These are phyloP conservation scores for Linepithema humile DNA, from an alignment of 1,140 invertebrate species.

Conservation along the genomic window DNA sequence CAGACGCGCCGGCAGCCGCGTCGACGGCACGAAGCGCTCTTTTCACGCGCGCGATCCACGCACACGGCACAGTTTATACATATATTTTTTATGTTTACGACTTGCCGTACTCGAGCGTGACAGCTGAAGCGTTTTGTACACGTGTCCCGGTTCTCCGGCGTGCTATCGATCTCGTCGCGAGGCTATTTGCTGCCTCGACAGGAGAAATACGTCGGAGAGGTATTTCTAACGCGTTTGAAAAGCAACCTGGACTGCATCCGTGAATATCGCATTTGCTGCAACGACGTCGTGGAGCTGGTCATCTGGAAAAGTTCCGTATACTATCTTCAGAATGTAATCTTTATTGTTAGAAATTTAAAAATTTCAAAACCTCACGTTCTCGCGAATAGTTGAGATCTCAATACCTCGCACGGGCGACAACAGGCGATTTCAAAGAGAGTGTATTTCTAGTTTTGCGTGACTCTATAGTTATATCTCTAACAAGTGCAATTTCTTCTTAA, in stretches of 20 bases:
- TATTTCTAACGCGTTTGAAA: constrained; percentile 62
- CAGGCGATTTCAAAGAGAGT: background rate
- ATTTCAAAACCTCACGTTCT: background rate
- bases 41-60: constrained; percentile 10
- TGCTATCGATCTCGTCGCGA: constrained; percentile 50
- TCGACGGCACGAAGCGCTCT: background rate
- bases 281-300: constrained; percentile 10
- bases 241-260: constrained; percentile 19
- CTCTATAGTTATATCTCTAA: background rate
- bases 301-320: background rate
- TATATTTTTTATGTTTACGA: constrained; percentile 24
- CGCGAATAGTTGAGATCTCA: too few species aligned
- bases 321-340: background rate
- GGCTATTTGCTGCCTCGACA: constrained; percentile 5
- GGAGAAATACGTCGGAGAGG: constrained; percentile 43
- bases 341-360: constrained; percentile 18
- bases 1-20: constrained; percentile 5
- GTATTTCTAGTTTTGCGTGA: background rate
- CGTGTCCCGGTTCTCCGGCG: constrained; percentile 49
- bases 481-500: background rate
- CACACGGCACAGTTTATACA: background rate
- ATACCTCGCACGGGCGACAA: too few species aligned
- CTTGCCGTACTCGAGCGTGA: constrained; percentile 26
- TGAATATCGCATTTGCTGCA: constrained; percentile 32
- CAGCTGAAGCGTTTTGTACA: constrained; percentile 50